Evolutionary conservation across 92 coral and sea anemone genomes (phyloP), one percentile per base, ranked within the genome.

Genomic region (Palythoa grandis): DNA sequence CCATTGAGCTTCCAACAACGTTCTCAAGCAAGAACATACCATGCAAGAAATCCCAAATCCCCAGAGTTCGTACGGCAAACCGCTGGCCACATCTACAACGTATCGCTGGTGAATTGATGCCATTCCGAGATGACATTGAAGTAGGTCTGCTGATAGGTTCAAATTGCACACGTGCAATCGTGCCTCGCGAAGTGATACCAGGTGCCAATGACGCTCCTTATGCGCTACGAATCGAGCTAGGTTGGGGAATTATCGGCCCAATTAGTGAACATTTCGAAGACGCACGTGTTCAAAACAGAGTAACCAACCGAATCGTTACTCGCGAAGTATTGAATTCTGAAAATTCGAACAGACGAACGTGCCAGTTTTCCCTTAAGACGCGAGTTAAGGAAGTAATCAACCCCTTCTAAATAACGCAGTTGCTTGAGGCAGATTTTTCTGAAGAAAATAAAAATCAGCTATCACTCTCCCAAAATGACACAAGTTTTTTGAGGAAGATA

Each of bases 241-340:
- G 96, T 4, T 91, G 92, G 96, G 92, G 91, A 22, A 93, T 93
- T 40, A 88, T 88, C 29, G 92, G 93, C 47, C 60, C 85, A 66
- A n/a, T 83, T 43, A 50, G 72, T 68, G 68, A 61, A 61, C 20
- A 2, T 19, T 16, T 61, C 25, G 87, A 72, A 40, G 56, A 53
- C 22, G 74, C 35, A 10, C n/a, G 43, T 61, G 72, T 37, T 40
- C 69, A 61, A 11, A 85, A 53, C 14, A 56, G 60, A 20, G 52
- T 60, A 19, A 25, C 83, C 12, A 82, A 85, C 7, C 29, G 69
- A 9, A 79, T 84, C 52, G 17, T 70, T 40, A 84, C 86, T 3
- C 10, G 87, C 25, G 84, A 89, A 72, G 87, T 82, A 1, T 38
- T 47, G 22, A 52, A 54, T 72, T 48, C 87, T 38, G n/a, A n/a